Base-by-base conservation (phyloP, 1,140 invertebrate genomes). In the Sminthurinus signatus region DNA sequence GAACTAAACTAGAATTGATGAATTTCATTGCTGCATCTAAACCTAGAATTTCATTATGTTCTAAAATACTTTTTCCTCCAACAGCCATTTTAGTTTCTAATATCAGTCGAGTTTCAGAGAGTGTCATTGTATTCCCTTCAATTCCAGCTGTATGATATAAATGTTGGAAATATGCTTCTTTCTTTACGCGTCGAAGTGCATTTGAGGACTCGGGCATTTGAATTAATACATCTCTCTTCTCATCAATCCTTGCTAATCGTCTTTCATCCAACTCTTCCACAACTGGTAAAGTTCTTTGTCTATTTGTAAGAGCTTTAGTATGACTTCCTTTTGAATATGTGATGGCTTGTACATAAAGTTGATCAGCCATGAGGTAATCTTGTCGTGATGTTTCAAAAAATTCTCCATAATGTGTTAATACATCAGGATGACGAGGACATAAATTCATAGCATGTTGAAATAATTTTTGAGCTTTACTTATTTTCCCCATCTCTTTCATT, bases 71-170 rank as follows among this genome's bases (percentile, higher is more conserved):
- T 78, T 98, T 97, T 0, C 94, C 95, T 51, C 85, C 87, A 2
- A 98, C 85, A 1, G 93, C 93, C 75, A 94, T 85, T 68, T 90
- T 82, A 0, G 93, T 98, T 80, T 98, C 93, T 12, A 98, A 81
- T 63, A 98, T 88, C 57, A 88, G 88, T 65, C 93, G 80, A 0
- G 95, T 94, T 77, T 98, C 89, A 23, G 87, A 84, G n/a, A 98
- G 79, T 29, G 91, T 89, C 86, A 98, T 90, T 1, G 94, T 97
- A 73, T 98, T 98, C 1, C 96, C 96, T 80, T 98, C 95, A 67
- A 98, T 96, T 32, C 90, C 95, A 59, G 95, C 93, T 2, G 93
- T 96, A 74, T 98, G 95, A 78, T 97, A 96, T 62, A 98, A 93
- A 76, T 98, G 92, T 74, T 92, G 86, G 75, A 93, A 96, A 76